A percentile compares a stretch with the other conserved stretches of the same genome.
Conservation (phyloP, 2,113 vertebrate species). For the Hydropotes inermis region DNA sequence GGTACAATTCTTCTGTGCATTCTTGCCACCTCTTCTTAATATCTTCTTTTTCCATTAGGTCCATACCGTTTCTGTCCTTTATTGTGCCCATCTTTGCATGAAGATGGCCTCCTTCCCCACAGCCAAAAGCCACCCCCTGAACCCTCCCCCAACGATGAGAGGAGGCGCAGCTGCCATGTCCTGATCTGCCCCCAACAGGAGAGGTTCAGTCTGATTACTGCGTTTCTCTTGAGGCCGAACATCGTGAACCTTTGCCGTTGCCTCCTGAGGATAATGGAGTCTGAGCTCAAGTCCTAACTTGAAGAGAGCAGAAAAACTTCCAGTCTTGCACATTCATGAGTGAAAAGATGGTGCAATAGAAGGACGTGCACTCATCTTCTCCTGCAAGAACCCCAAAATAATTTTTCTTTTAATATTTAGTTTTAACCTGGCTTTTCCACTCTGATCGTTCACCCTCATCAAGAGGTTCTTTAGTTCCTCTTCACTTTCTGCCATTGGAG, state of each 20-base stretch:
- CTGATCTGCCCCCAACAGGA: constrained; percentile 63
- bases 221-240: constrained; percentile 70
- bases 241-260: constrained; percentile 6
- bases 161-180: background rate
- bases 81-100: background rate
- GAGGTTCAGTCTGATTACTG: constrained; percentile 73
- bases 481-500: background rate
- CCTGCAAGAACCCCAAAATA: background rate
- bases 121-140: background rate
- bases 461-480: background rate
- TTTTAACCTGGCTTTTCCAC: background rate
- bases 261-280: background rate
- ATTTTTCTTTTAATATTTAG: background rate
- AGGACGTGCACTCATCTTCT: background rate
- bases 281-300: rapidly evolving
- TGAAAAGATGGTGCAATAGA: background rate
- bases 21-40: background rate
- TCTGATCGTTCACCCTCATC: background rate
- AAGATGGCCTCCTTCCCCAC: constrained; percentile 40
- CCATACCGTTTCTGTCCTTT: background rate
- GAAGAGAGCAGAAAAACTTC: constrained; percentile 47
- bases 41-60: background rate
- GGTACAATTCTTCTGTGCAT: background rate
- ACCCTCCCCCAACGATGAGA: background rate
- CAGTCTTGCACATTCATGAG: background rate